Conservation (phyloP, 1,140 invertebrate species). For the Aricia agestis region DNA sequence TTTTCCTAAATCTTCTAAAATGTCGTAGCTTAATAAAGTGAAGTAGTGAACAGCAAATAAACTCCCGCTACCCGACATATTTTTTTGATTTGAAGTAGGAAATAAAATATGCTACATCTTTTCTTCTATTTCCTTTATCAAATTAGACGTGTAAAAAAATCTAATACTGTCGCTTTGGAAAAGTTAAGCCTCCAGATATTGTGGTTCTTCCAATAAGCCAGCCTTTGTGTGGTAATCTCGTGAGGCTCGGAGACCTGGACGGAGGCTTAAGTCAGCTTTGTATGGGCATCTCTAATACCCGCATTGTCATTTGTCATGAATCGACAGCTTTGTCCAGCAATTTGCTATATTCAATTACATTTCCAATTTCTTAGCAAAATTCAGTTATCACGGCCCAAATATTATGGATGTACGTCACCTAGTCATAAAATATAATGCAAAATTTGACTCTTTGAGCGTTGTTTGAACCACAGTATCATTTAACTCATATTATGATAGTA, state of each 20-base stretch:
- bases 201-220: constrained; percentile 48
- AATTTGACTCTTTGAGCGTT: too few relatives aligned
- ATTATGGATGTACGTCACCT: too few relatives aligned
- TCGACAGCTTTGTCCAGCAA: constrained; percentile 38
- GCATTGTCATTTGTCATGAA: constrained; percentile 49
- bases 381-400: too few relatives aligned
- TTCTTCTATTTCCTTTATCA: not conserved
- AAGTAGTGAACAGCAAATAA: too few relatives aligned
- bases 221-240: constrained; percentile 64
- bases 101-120: not conserved
- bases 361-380: not conserved
- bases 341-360: constrained; percentile 28
- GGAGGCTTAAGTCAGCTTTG: constrained; percentile 49
- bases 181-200: constrained; percentile 50
- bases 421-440: too few relatives aligned
- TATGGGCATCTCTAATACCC: constrained; percentile 65
- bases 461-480: too few relatives aligned
- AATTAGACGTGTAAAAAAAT: not conserved
- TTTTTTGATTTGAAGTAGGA: too few relatives aligned
- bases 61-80: too few relatives aligned
- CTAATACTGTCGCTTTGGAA: constrained; percentile 27
- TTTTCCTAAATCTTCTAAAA: too few relatives aligned
- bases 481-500: too few relatives aligned
- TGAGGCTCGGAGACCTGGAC: constrained; percentile 46
- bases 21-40: too few relatives aligned